These are phyloP conservation scores for Drosophila truncata DNA, from an alignment of 1,140 invertebrate genomes.

Conservation along the genomic window DNA sequence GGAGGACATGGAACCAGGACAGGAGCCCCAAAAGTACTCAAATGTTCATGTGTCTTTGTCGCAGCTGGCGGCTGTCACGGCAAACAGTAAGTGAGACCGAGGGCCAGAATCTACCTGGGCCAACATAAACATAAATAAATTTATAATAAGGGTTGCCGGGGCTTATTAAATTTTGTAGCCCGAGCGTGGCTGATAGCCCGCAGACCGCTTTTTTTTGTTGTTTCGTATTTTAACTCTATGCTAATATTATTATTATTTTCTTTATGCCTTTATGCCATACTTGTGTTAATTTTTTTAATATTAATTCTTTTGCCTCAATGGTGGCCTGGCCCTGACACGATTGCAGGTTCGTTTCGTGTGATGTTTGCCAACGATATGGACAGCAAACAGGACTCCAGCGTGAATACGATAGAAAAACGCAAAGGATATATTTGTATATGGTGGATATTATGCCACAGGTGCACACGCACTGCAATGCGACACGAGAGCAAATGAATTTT, in stretches of 20 bases:
- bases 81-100: slow-evolving; percentile 56
- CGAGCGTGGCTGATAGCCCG: slow-evolving; percentile 9
- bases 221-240: slow-evolving; percentile 34
- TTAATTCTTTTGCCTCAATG: slow-evolving; percentile 24
- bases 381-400: slow-evolving; percentile 14
- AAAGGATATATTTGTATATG: not conserved
- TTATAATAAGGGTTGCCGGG: slow-evolving; percentile 63
- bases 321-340: slow-evolving; percentile 41
- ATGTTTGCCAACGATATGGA: slow-evolving; percentile 45
- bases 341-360: slow-evolving; percentile 25
- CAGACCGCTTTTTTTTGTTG: not conserved
- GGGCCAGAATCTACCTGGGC: slow-evolving; percentile 39
- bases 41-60: slow-evolving; percentile 59
- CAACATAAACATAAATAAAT: slow-evolving; percentile 66
- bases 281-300: slow-evolving; percentile 34
- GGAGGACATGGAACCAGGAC: slow-evolving; percentile 58
- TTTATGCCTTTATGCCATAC: slow-evolving; percentile 7
- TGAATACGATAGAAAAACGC: slow-evolving; percentile 32
- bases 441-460: slow-evolving; percentile 33
- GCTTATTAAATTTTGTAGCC: slow-evolving; percentile 62
- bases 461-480: slow-evolving; percentile 50
- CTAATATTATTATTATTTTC: slow-evolving; percentile 53
- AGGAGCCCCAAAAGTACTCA: slow-evolving; percentile 37
- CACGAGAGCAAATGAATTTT: slow-evolving; percentile 41
- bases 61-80: slow-evolving; percentile 65